A percentile compares a stretch with the other conserved stretches of the same genome.
Conservation (phyloP, 2,113 vertebrate genomes). For the Raja brachyura region DNA sequence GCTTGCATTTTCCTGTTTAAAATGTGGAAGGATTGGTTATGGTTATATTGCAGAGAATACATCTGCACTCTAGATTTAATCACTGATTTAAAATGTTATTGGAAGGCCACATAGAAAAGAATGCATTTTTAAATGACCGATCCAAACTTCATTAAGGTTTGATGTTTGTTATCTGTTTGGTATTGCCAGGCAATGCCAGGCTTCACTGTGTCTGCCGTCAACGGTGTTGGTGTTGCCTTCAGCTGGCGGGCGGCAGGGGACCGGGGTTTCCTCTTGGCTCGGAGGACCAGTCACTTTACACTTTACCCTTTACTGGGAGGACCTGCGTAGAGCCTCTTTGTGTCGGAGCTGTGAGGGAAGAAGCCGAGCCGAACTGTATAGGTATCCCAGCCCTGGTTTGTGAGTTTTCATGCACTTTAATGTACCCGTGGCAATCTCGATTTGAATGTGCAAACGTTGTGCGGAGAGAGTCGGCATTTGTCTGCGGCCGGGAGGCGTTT, state of each 20-base stretch:
- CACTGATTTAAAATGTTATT: neutral
- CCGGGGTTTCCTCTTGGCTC: neutral
- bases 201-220: neutral
- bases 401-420: conserved; percentile 15
- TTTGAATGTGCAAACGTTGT: neutral
- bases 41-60: neutral
- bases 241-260: too few relatives aligned
- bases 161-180: neutral
- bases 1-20: too few relatives aligned
- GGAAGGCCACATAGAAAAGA: neutral
- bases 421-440: neutral
- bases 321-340: conserved; percentile 17
- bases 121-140: neutral
- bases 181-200: neutral
- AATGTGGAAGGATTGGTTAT: neutral
- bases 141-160: neutral
- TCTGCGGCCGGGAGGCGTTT: neutral
- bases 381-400: conserved; percentile 27
- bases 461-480: neutral
- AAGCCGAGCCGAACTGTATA: neutral
- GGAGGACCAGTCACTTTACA: conserved; percentile 14
- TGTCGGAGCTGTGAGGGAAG: conserved; percentile 24
- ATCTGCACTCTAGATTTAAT: neutral
- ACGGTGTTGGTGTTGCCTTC: neutral
- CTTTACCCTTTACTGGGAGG: conserved; percentile 24